Conservation (phyloP, 2,888 invertebrate genomes). For the Epiblema foenella region DNA sequence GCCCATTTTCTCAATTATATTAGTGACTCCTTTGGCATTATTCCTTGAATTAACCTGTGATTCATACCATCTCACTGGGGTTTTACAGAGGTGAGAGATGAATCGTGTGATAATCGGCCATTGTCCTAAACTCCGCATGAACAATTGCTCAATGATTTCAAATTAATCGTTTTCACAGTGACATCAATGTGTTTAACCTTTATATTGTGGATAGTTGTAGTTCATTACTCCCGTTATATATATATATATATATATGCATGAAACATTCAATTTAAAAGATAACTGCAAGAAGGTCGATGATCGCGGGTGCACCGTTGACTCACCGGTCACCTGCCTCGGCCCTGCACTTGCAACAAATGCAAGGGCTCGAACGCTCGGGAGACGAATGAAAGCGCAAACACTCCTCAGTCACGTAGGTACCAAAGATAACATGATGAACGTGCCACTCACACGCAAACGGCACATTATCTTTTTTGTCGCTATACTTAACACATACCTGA, state of each 20-base stretch:
- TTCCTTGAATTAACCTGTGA: conserved; percentile 4
- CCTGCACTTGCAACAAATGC: conserved; percentile 47
- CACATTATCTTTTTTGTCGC: conserved; percentile 48
- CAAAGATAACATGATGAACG: conserved; percentile 53
- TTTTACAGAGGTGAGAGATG: neutral
- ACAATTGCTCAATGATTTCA: conserved; percentile 1
- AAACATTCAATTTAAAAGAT: conserved; percentile 57
- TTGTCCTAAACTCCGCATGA: neutral
- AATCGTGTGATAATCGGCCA: neutral
- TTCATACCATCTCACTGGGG: conserved; percentile 12
- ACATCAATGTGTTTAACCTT: neutral
- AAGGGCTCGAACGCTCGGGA: conserved; percentile 47
- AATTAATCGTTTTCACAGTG: neutral
- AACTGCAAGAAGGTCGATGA: conserved; percentile 73
- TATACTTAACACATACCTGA: conserved; percentile 47
- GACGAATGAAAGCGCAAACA: conserved; percentile 57
- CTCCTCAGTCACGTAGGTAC: conserved; percentile 58
- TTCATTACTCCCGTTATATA: conserved; percentile 6
- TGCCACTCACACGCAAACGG: conserved; percentile 53
- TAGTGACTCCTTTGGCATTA: conserved; percentile 17
- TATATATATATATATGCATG: no score
- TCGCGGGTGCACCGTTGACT: conserved; percentile 69
- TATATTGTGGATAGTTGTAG: conserved; percentile 5
- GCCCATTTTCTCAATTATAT: conserved; percentile 14
- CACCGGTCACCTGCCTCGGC: conserved; percentile 56